These are phyloP conservation scores for Halcyon badia DNA, from an alignment of 2,797 vertebrate species.

Conservation along the genomic window DNA sequence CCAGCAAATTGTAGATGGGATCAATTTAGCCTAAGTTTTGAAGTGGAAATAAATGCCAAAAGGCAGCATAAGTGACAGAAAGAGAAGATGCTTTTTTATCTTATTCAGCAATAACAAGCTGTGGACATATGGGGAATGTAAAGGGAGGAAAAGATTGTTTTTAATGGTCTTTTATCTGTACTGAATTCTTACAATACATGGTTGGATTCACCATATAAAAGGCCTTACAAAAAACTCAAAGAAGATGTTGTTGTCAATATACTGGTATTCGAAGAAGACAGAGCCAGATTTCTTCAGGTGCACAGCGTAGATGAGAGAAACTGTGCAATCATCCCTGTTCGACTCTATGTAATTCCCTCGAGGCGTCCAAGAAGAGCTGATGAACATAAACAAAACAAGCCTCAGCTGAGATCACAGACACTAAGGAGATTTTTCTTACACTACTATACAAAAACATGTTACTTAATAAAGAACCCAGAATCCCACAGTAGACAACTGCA, in stretches of 20 bases:
- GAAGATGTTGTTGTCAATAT: slow-evolving; percentile 96
- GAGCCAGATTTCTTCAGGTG: slow-evolving; percentile 95
- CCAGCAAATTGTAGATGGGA: background rate
- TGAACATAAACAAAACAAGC: slow-evolving; percentile 49
- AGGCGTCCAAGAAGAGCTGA: slow-evolving; percentile 93
- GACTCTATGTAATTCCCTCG: slow-evolving; percentile 95
- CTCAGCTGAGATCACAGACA: background rate
- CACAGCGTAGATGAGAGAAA: slow-evolving; percentile 96
- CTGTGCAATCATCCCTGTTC: slow-evolving; percentile 95
- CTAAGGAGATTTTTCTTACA: background rate
- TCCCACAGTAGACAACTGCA: background rate
- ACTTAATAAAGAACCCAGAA: background rate
- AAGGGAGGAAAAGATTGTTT: background rate
- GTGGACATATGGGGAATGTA: background rate
- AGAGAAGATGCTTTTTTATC: background rate
- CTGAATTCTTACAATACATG: background rate
- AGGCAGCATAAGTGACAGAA: background rate
- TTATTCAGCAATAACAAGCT: background rate
- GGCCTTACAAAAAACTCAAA: slow-evolving; percentile 98
- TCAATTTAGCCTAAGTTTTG: background rate
- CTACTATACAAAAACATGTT: background rate
- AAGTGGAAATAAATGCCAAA: background rate
- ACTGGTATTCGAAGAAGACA: slow-evolving; percentile 96
- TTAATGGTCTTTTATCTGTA: background rate
- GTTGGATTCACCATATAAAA: background rate